Evolutionary conservation across 2,888 invertebrate genomes (phyloP).

Genomic region (Epistrophe grossulariae): DNA sequence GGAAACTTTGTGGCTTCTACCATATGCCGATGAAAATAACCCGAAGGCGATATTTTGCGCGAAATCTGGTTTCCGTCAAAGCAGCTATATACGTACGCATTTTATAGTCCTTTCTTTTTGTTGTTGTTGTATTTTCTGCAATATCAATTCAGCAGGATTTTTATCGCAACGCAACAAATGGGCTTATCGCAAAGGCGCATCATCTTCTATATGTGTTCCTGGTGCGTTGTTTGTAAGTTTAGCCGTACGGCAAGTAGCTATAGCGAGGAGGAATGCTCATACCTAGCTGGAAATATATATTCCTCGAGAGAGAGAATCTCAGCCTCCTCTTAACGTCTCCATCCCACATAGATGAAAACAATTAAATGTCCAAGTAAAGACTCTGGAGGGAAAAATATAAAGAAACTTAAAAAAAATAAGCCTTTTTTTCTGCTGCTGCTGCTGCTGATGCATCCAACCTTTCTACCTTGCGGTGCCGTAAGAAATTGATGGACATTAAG

Average conservation of each 20-base stretch:
- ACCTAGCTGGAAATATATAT: conserved; percentile 33
- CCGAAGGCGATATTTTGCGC: conserved; percentile 57
- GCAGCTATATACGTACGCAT: conserved; percentile 38
- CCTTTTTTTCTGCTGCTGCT: conserved; percentile 6
- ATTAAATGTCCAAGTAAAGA: conserved; percentile 66
- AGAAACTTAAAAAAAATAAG: conserved; percentile 4
- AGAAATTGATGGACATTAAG: conserved; percentile 67
- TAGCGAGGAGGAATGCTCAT: conserved; percentile 52
- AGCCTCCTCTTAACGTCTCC: conserved; percentile 62
- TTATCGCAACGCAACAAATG: conserved; percentile 69
- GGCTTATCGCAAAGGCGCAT: conserved; percentile 69
- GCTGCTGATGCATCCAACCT: conserved; percentile 30
- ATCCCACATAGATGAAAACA: conserved; percentile 71
- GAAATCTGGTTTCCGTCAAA: conserved; percentile 63
- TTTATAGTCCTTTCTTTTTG: conserved; percentile 41
- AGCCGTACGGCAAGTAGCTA: not conserved
- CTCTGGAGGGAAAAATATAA: not conserved
- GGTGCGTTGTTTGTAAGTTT: conserved; percentile 6
- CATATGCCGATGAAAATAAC: conserved; percentile 34
- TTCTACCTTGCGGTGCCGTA: conserved; percentile 68
- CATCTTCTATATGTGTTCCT: conserved; percentile 20
- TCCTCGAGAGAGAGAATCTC: conserved; percentile 45
- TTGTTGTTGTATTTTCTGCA: conserved; percentile 11
- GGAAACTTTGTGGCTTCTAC: too few species aligned
- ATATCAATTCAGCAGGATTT: conserved; percentile 60